A percentile compares a stretch with the other conserved stretches of the same genome.
phyloP scores from a whole-genome alignment of 2,113 vertebrate species.

The Tachysurus vachellii region DNA sequence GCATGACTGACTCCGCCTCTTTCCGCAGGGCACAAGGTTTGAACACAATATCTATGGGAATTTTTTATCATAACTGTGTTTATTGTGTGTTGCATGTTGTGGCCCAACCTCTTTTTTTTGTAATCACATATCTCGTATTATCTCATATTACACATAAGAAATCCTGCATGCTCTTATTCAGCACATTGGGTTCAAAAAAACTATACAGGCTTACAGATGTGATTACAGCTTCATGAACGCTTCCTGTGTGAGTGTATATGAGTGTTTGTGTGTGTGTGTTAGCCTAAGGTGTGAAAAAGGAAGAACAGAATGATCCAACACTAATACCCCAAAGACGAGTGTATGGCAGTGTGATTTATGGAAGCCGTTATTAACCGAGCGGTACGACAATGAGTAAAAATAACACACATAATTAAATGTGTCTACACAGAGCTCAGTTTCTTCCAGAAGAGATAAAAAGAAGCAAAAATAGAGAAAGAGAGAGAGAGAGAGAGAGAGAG shows the following conservation, averaged over 20 bases:
- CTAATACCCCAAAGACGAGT: constrained; percentile 66
- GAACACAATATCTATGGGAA: background rate
- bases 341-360: constrained; percentile 70
- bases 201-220: background rate
- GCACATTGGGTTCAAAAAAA: background rate
- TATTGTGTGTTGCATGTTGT: too few relatives aligned
- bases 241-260: background rate
- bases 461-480: background rate
- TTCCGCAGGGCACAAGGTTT: background rate
- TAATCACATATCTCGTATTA: background rate
- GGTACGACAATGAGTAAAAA: constrained; percentile 67
- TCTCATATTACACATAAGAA: background rate
- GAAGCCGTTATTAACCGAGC: constrained; percentile 66
- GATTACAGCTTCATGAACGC: background rate
- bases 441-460: constrained; percentile 24
- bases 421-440: constrained; percentile 59
- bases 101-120: background rate
- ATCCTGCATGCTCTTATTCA: background rate
- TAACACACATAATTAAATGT: constrained; percentile 65
- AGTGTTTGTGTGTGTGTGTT: background rate
- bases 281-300: constrained; percentile 61
- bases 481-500: too few relatives aligned
- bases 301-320: constrained; percentile 64
- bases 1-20: background rate
- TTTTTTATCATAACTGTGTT: background rate